Percentiles rank a stretch among this genome's conserved stretches.
Evolutionary conservation across 2,113 vertebrate species (phyloP).

Genomic region (Origma solitaria): DNA sequence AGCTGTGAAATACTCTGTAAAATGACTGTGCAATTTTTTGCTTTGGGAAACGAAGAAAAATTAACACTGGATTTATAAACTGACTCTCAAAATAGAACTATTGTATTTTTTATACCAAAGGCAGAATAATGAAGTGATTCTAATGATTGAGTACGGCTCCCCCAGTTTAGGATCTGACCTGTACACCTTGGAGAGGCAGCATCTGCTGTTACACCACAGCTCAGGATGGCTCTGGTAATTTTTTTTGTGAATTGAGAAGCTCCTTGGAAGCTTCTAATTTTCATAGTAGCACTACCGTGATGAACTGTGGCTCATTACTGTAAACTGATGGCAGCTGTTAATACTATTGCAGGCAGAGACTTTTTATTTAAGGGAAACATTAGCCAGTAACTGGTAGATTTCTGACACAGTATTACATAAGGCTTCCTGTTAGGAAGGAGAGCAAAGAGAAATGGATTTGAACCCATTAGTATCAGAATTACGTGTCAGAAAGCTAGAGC

Average conservation of each 20-base stretch:
- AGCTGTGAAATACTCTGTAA: background rate
- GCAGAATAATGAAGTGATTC: background rate
- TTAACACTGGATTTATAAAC: background rate
- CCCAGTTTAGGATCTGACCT: background rate
- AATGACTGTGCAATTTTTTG: background rate
- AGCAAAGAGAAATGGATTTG: slow-evolving; percentile 67
- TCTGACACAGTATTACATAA: slow-evolving; percentile 67
- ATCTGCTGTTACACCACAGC: background rate
- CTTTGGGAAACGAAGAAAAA: background rate
- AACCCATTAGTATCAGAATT: slow-evolving; percentile 73
- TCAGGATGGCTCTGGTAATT: background rate
- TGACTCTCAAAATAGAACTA: background rate
- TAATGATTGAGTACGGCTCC: background rate
- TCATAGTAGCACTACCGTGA: slow-evolving; percentile 8
- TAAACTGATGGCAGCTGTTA: slow-evolving; percentile 67
- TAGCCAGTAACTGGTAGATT: slow-evolving; percentile 63
- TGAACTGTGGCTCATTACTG: slow-evolving; percentile 64
- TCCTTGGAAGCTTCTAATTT: slow-evolving; percentile 58
- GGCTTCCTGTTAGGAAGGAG: slow-evolving; percentile 65
- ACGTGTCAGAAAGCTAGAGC: slow-evolving; percentile 70
- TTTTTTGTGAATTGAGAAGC: slow-evolving; percentile 7
- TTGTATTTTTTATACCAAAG: background rate
- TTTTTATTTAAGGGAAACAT: slow-evolving; percentile 71
- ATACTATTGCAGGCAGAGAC: slow-evolving; percentile 64
- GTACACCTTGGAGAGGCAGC: background rate